These are phyloP conservation scores for Halocaridina rubra DNA, from an alignment of 2,888 invertebrate species.

Conservation along the genomic window DNA sequence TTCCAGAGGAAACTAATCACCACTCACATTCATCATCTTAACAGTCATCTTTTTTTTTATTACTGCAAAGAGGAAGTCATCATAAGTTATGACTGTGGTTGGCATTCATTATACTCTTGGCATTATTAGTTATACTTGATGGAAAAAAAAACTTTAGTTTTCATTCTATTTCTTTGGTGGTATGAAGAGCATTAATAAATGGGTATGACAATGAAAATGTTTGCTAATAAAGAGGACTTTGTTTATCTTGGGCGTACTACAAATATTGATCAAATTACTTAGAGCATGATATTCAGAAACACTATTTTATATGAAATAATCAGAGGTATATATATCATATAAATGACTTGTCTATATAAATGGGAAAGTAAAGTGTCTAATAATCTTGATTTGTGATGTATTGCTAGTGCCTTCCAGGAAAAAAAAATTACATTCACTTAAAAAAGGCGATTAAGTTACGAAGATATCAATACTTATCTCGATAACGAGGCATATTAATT, in stretches of 20 bases:
- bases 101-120: no score
- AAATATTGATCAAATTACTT: not conserved
- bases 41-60: no score
- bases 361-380: not conserved
- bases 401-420: slow-evolving; percentile 25
- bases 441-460: no score
- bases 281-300: not conserved
- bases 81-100: no score
- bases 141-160: not conserved
- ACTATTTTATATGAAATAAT: not conserved
- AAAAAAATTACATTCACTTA: no score
- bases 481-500: no score
- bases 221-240: not conserved
- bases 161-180: not conserved
- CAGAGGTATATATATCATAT: not conserved
- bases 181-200: not conserved
- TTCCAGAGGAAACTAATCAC: no score
- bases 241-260: no score
- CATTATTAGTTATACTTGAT: not conserved
- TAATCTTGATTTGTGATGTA: not conserved
- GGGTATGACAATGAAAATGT: not conserved
- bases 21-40: no score
- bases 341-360: not conserved
- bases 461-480: no score
- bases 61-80: no score